These are phyloP conservation scores for Hydrozoanthus gracilis DNA, from an alignment of 92 coral and sea anemone genomes.

Conservation along the genomic window DNA sequence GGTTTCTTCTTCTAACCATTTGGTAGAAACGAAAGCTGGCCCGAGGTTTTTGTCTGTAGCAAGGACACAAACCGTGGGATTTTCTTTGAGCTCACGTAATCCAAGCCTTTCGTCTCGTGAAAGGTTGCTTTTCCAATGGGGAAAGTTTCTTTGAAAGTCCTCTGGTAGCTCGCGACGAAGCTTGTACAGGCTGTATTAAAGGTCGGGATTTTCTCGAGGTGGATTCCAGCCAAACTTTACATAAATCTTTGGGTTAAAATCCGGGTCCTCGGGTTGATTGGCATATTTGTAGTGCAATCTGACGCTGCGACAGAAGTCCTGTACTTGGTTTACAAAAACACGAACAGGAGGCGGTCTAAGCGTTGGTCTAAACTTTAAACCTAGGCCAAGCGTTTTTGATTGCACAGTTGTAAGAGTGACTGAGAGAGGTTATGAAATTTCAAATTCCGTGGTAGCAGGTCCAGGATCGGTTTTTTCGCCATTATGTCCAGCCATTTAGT, in stretches of 20 bases:
- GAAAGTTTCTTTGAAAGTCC: not conserved
- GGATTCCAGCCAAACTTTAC: not conserved
- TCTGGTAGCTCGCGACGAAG: not conserved
- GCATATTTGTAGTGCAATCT: not conserved
- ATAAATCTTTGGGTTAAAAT: not conserved
- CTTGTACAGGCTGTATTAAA: not conserved
- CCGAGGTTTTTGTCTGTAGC: slow-evolving; percentile 53
- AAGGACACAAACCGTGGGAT: slow-evolving; percentile 44
- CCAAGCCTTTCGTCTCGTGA: not conserved
- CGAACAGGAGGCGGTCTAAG: not conserved
- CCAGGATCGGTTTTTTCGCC: slow-evolving; percentile 3
- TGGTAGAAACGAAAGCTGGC: slow-evolving; percentile 50
- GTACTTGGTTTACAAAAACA: not conserved
- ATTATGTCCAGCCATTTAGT: not conserved
- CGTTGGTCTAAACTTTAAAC: not conserved
- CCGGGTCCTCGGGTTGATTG: slow-evolving; percentile 4
- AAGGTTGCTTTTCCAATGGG: not conserved
- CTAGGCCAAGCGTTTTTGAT: not conserved
- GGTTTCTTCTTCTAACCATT: slow-evolving; percentile 42
- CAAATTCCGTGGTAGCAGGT: not conserved
- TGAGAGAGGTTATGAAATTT: not conserved
- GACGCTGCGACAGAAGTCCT: slow-evolving; percentile 4
- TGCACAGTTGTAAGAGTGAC: not conserved
- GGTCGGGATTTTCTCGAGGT: not conserved
- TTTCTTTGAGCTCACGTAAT: not conserved